Percentiles rank a stretch among this genome's conserved stretches.
phyloP scores from a whole-genome alignment of 2,888 invertebrate species.

The Ochropleura plecta region DNA sequence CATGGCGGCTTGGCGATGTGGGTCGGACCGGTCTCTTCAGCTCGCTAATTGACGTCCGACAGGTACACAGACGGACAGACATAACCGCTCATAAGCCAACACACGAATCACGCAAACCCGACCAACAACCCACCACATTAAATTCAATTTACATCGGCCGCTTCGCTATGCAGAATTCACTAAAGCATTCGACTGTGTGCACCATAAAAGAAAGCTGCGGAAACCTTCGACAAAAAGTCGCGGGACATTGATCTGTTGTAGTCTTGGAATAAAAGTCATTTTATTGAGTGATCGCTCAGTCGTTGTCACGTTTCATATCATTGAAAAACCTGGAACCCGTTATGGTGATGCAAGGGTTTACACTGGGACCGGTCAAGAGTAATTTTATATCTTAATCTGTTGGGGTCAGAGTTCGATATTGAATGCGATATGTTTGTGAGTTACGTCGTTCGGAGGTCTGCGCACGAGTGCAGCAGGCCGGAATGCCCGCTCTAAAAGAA shows the following conservation, averaged over 20 bases:
- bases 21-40: conserved; percentile 82
- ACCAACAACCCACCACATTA: conserved; percentile 70
- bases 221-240: conserved; percentile 78
- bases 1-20: conserved; percentile 76
- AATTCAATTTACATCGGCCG: conserved; percentile 77
- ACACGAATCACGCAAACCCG: conserved; percentile 68
- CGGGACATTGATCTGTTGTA: conserved; percentile 86
- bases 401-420: conserved; percentile 72
- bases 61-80: conserved; percentile 71
- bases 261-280: conserved; percentile 86
- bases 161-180: conserved; percentile 75
- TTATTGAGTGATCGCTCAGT: conserved; percentile 85
- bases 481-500: conserved; percentile 86
- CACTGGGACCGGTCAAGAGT: conserved; percentile 66
- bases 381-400: conserved; percentile 78
- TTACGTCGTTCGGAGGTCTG: conserved; percentile 68
- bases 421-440: conserved; percentile 49
- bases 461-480: conserved; percentile 76
- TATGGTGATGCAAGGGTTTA: conserved; percentile 79
- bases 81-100: conserved; percentile 72
- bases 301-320: conserved; percentile 87
- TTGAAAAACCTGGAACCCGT: conserved; percentile 77
- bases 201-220: conserved; percentile 77
- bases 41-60: conserved; percentile 87
- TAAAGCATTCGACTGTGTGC: conserved; percentile 78